Conservation (phyloP, 2,888 invertebrate species). For the Deroplatys truncata region DNA sequence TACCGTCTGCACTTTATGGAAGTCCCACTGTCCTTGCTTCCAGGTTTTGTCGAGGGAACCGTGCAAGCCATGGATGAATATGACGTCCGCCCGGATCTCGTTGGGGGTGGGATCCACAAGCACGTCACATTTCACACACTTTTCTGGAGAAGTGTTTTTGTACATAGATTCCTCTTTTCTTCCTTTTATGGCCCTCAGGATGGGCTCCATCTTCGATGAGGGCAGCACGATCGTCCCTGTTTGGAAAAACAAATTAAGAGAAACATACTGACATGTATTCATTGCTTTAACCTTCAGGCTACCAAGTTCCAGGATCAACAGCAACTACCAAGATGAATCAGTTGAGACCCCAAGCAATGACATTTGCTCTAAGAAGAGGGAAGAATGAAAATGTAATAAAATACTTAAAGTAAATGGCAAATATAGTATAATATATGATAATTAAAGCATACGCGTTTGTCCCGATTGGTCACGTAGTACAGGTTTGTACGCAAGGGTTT, state of each 20-base stretch:
- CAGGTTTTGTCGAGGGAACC: slow-evolving; percentile 77
- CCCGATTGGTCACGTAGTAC: too few relatives aligned
- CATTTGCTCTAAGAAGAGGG: too few relatives aligned
- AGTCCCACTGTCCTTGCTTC: slow-evolving; percentile 69
- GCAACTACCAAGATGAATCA: too few relatives aligned
- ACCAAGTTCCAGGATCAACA: too few relatives aligned
- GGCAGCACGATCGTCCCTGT: slow-evolving; percentile 16
- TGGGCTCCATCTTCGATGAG: slow-evolving; percentile 21
- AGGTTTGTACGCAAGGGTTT: too few relatives aligned
- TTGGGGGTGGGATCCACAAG: slow-evolving; percentile 40
- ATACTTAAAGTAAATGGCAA: too few relatives aligned
- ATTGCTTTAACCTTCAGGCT: too few relatives aligned
- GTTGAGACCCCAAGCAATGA: too few relatives aligned
- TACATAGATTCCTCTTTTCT: not conserved
- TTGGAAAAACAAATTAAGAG: not conserved
- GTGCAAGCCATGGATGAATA: slow-evolving; percentile 79
- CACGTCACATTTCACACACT: slow-evolving; percentile 43
- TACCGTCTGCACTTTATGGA: not conserved
- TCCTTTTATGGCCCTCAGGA: slow-evolving; percentile 16
- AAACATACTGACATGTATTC: too few relatives aligned
- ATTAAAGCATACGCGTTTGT: too few relatives aligned
- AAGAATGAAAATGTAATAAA: too few relatives aligned
- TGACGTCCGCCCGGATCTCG: slow-evolving; percentile 56
- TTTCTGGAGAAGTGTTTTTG: slow-evolving; percentile 36
- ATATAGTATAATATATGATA: too few relatives aligned